phyloP scores from a whole-genome alignment of 1,140 invertebrate species.

The Odontomachus brunneus region DNA sequence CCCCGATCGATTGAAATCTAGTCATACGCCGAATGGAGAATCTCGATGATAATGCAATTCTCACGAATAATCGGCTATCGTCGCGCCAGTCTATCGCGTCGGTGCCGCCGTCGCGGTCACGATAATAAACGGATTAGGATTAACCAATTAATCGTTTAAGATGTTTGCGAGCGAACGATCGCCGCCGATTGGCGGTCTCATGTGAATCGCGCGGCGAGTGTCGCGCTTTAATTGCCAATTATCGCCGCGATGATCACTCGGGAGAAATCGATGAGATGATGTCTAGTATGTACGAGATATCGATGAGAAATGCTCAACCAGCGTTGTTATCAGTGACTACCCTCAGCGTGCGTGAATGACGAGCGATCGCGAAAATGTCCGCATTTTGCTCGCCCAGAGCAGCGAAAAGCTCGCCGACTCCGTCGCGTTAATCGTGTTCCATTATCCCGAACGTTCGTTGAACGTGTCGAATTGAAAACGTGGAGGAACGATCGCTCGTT shows the following conservation, averaged over 20 bases:
- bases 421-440: neutral
- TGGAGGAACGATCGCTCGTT: slow-evolving; percentile 16
- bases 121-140: neutral
- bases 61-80: neutral
- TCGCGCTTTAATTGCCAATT: slow-evolving; percentile 41
- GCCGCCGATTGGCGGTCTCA: neutral
- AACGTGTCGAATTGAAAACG: neutral
- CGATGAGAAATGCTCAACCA: slow-evolving; percentile 34
- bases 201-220: neutral
- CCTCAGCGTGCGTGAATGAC: neutral
- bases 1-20: slow-evolving; percentile 32
- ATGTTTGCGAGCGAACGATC: slow-evolving; percentile 1
- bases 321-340: neutral
- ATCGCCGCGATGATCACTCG: neutral
- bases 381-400: no score
- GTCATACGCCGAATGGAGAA: slow-evolving; percentile 20
- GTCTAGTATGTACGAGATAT: slow-evolving; percentile 16
- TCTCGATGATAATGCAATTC: neutral
- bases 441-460: neutral
- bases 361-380: neutral
- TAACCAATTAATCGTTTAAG: neutral
- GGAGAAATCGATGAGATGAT: neutral
- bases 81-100: neutral
- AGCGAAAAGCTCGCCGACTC: neutral
- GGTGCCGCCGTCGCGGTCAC: neutral